These are phyloP conservation scores for Octomys mimax DNA, from an alignment of 2,797 vertebrate species.

Conservation along the genomic window DNA sequence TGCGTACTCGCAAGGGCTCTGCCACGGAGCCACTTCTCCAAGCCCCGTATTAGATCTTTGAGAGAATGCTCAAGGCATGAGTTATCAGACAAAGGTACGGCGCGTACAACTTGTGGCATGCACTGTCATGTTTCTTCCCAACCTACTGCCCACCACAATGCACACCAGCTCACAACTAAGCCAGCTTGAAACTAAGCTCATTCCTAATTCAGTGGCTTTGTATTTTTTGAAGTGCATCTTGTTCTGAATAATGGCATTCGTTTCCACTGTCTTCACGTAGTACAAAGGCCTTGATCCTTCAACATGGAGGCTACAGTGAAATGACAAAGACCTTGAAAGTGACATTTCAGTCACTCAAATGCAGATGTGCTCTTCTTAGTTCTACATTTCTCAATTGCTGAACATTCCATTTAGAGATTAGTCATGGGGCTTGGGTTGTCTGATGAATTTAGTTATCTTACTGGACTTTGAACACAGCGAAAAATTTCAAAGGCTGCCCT, in stretches of 20 bases:
- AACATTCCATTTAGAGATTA: slow-evolving; percentile 15
- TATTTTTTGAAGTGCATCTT: background rate
- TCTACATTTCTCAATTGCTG: background rate
- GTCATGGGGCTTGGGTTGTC: background rate
- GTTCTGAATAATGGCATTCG: background rate
- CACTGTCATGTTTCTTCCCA: background rate
- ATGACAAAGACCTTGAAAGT: background rate
- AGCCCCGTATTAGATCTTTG: background rate
- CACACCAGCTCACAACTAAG: background rate
- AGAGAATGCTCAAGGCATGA: slow-evolving; percentile 29
- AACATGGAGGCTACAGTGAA: background rate
- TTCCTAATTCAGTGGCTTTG: background rate
- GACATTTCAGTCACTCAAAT: background rate
- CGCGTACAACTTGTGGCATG: background rate
- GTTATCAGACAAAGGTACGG: background rate
- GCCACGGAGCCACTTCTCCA: background rate
- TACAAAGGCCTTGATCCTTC: slow-evolving; percentile 1
- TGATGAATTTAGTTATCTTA: slow-evolving; percentile 22
- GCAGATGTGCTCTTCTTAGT: background rate
- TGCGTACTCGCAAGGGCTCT: too few species aligned
- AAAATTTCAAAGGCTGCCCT: background rate
- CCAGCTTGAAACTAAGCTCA: background rate
- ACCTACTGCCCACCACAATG: background rate
- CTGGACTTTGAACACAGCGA: background rate
- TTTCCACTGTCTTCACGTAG: slow-evolving; percentile 4